A percentile compares a stretch with the other conserved stretches of the same genome.
phyloP scores from a whole-genome alignment of 2,797 vertebrate genomes.

The Pterois miles region DNA sequence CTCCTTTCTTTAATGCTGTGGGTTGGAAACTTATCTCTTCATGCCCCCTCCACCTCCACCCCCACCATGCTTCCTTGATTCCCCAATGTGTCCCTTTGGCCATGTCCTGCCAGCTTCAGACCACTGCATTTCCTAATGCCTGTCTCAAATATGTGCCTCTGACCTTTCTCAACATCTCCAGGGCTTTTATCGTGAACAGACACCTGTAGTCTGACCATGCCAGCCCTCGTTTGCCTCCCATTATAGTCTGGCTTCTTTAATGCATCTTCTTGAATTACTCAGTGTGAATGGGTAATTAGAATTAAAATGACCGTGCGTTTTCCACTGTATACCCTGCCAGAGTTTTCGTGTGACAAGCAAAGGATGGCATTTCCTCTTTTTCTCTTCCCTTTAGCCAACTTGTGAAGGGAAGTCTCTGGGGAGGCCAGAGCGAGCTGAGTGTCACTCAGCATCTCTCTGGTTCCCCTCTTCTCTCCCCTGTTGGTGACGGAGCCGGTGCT shows the following conservation, averaged over 20 bases:
- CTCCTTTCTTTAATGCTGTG: constrained; percentile 22
- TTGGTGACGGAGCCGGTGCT: constrained; percentile 53
- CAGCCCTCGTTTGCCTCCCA: background rate
- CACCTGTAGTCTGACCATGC: constrained; percentile 15
- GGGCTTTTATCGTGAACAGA: constrained; percentile 24
- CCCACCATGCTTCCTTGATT: constrained; percentile 8
- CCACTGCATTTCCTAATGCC: constrained; percentile 34
- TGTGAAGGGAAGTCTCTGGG: constrained; percentile 49
- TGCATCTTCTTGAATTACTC: constrained; percentile 7
- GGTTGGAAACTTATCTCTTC: constrained; percentile 3
- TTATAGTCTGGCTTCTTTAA: constrained; percentile 34
- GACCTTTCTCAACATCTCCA: constrained; percentile 46
- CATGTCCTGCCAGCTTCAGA: constrained; percentile 35
- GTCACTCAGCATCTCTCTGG: constrained; percentile 65
- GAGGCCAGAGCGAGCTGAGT: constrained; percentile 53
- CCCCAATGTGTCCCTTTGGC: constrained; percentile 20
- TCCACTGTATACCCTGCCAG: background rate
- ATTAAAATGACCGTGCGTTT: constrained; percentile 39
- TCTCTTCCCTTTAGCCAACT: constrained; percentile 23
- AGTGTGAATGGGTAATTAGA: constrained; percentile 42
- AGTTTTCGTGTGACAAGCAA: constrained; percentile 30
- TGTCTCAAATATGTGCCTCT: constrained; percentile 22
- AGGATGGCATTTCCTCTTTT: constrained; percentile 22
- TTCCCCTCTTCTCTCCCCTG: constrained; percentile 9
- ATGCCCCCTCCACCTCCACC: background rate